phyloP scores from a whole-genome alignment of 1,140 invertebrate genomes.

The Probaryconus sp. region DNA sequence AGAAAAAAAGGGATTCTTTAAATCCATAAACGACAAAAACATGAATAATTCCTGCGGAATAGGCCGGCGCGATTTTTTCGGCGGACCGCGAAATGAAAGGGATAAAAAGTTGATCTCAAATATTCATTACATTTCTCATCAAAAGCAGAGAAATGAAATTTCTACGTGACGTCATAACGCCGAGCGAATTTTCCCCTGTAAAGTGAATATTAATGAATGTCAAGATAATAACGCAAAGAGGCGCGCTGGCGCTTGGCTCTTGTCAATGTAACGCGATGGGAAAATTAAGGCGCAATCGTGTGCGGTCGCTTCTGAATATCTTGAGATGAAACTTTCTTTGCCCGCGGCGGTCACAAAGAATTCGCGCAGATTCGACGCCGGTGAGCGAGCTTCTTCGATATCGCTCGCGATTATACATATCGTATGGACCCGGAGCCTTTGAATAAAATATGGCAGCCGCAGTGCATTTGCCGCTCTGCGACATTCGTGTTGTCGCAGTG shows the following conservation, averaged over 20 bases:
- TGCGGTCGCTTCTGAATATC: neutral
- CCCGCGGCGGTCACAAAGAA: slow-evolving; percentile 35
- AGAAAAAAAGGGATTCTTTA: too few species aligned
- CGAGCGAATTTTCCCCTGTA: slow-evolving; percentile 6
- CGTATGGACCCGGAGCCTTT: slow-evolving; percentile 52
- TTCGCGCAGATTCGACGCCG: slow-evolving; percentile 47
- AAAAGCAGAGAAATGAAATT: slow-evolving; percentile 35
- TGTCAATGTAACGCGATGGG: slow-evolving; percentile 11
- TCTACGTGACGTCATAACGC: slow-evolving; percentile 12
- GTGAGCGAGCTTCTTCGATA: slow-evolving; percentile 39
- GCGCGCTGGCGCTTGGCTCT: too few species aligned
- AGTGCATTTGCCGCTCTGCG: slow-evolving; percentile 63
- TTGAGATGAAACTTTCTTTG: slow-evolving; percentile 10
- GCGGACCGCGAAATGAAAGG: too few species aligned
- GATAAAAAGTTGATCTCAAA: neutral
- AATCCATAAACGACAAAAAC: too few species aligned
- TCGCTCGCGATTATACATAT: slow-evolving; percentile 50
- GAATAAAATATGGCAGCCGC: slow-evolving; percentile 63
- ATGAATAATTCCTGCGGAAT: too few species aligned
- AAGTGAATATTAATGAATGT: slow-evolving; percentile 44
- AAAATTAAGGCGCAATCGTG: slow-evolving; percentile 2
- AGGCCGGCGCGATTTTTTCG: too few species aligned
- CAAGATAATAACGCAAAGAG: slow-evolving; percentile 18
- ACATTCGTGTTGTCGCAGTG: slow-evolving; percentile 60
- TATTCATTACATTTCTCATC: slow-evolving; percentile 31